Percentiles rank a stretch among this genome's conserved stretches.
Conservation (phyloP, 2,113 vertebrate genomes). For the Podocnemis expansa region DNA sequence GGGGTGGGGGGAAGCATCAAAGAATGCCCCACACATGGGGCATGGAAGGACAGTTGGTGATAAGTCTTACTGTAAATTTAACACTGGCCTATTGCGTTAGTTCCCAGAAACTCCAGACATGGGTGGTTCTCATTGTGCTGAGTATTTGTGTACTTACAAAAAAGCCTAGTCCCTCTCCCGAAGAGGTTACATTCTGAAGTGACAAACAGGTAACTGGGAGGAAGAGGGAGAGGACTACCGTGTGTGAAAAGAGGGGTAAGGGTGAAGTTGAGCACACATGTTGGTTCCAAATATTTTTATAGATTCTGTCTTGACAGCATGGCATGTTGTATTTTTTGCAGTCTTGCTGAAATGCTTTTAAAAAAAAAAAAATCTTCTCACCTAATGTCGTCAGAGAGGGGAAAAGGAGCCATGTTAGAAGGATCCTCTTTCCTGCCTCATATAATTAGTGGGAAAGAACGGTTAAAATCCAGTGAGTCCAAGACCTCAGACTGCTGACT, state of each 20-base stretch:
- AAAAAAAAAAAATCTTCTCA: too few species aligned
- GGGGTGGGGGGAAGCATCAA: neutral
- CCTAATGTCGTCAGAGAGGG: too few species aligned
- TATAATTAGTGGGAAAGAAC: neutral
- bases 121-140: neutral
- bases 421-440: neutral
- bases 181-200: neutral
- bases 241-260: neutral
- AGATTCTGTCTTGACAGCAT: neutral
- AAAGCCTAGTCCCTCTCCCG: neutral
- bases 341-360: neutral
- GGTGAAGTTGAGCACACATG: neutral
- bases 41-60: neutral
- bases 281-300: neutral
- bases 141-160: neutral
- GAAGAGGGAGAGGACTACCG: neutral
- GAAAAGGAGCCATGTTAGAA: neutral
- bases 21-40: neutral
- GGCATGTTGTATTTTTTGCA: neutral
- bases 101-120: neutral
- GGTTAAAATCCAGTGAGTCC: neutral
- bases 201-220: neutral
- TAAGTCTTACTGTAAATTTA: neutral
- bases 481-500: neutral
- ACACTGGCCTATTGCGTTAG: neutral